A percentile compares a stretch with the other conserved stretches of the same genome.
Conservation (phyloP, 2,888 invertebrate genomes). For the Aphrophora alni region DNA sequence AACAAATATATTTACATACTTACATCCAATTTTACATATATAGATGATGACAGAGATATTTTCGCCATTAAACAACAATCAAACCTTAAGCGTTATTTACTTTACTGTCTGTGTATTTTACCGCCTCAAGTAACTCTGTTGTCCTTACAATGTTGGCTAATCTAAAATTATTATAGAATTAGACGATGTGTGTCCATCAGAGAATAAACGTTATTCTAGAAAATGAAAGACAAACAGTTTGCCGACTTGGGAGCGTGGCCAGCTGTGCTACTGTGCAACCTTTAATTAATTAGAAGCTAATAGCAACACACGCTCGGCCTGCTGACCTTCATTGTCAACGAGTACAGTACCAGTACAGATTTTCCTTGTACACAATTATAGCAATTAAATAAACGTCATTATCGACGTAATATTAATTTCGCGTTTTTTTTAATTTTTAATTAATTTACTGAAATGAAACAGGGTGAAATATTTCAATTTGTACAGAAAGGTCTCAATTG, state of each 20-base stretch:
- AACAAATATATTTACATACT: no score
- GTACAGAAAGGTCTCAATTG: no score
- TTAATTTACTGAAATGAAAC: neutral
- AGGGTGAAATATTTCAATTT: no score
- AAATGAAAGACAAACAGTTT: conserved; percentile 24
- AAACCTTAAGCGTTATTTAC: no score
- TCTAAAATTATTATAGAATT: conserved; percentile 23
- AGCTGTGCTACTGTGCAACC: conserved; percentile 12
- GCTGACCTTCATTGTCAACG: neutral
- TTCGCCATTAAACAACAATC: no score
- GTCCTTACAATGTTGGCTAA: neutral
- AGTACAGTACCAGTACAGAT: neutral
- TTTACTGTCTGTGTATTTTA: no score
- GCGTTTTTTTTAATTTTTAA: neutral
- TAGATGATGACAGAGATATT: no score
- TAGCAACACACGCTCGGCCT: conserved; percentile 24
- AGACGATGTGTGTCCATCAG: neutral
- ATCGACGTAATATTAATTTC: neutral
- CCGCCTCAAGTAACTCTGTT: no score
- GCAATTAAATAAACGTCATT: neutral
- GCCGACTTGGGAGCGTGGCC: conserved; percentile 14
- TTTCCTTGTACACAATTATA: neutral
- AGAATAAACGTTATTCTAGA: conserved; percentile 12
- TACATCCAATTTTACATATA: no score
- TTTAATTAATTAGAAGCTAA: conserved; percentile 30